phyloP scores from a whole-genome alignment of 2,888 invertebrate species.

The Eilema depressum region DNA sequence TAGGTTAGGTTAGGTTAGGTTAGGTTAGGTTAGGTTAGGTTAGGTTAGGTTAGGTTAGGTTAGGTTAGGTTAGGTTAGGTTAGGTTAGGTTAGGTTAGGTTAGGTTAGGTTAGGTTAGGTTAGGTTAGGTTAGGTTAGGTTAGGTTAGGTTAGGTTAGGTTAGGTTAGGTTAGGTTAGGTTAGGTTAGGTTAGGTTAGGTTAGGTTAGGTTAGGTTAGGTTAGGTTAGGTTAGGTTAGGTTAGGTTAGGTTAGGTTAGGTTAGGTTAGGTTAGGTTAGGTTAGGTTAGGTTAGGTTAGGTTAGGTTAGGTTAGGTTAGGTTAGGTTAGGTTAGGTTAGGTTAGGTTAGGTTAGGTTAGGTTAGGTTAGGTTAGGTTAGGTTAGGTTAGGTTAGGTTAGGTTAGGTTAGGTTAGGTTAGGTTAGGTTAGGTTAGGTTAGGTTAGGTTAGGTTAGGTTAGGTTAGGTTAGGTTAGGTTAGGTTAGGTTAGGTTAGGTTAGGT shows the following conservation, averaged over 20 bases:
- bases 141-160: conserved; percentile 39
- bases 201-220: conserved; percentile 14
- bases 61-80: conserved; percentile 34
- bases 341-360: conserved; percentile 38
- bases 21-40: conserved; percentile 34
- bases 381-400: conserved; percentile 38
- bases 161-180: conserved; percentile 27
- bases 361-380: conserved; percentile 40
- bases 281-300: conserved; percentile 15
- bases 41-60: conserved; percentile 33
- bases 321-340: conserved; percentile 25
- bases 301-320: conserved; percentile 28
- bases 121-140: conserved; percentile 33
- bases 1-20: conserved; percentile 31
- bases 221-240: conserved; percentile 26
- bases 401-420: conserved; percentile 33
- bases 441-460: conserved; percentile 19
- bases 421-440: conserved; percentile 23
- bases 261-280: conserved; percentile 7
- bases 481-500: conserved; percentile 28
- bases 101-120: conserved; percentile 18
- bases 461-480: conserved; percentile 26
- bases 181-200: conserved; percentile 4
- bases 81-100: conserved; percentile 23
- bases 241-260: conserved; percentile 24